Conservation (phyloP, 2,113 vertebrate species). For the Progne subis region DNA sequence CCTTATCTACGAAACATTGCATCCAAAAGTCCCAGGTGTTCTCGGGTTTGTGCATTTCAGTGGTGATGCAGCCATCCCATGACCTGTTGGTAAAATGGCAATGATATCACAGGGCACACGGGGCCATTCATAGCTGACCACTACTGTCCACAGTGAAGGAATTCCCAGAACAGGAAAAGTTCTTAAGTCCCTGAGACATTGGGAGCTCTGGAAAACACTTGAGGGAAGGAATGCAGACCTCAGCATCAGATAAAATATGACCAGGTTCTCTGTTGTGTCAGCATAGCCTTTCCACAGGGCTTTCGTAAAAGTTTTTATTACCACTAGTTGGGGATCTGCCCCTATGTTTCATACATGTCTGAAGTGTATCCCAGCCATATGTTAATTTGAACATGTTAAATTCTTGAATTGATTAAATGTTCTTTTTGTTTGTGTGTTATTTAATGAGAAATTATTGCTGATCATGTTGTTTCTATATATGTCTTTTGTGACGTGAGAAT, state of each 20-base stretch:
- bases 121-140: constrained; percentile 5
- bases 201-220: not conserved
- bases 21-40: not conserved
- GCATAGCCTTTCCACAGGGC: not conserved
- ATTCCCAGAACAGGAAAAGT: not conserved
- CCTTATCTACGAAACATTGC: not conserved
- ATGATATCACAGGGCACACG: not conserved
- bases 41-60: not conserved
- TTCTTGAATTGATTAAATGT: constrained; percentile 75
- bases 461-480: constrained; percentile 78
- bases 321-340: not conserved
- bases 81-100: not conserved
- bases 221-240: not conserved
- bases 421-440: constrained; percentile 71
- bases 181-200: not conserved
- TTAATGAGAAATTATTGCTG: constrained; percentile 75
- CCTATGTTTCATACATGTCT: constrained; percentile 68
- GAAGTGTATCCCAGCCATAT: constrained; percentile 62
- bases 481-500: constrained; percentile 84
- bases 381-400: constrained; percentile 71
- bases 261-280: not conserved
- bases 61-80: not conserved
- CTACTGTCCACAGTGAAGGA: not conserved
- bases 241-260: not conserved
- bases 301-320: not conserved